A percentile compares a stretch with the other conserved stretches of the same genome.
These are phyloP conservation scores for Hemibagrus wyckioides DNA, from an alignment of 2,113 vertebrate species.

Conservation along the genomic window DNA sequence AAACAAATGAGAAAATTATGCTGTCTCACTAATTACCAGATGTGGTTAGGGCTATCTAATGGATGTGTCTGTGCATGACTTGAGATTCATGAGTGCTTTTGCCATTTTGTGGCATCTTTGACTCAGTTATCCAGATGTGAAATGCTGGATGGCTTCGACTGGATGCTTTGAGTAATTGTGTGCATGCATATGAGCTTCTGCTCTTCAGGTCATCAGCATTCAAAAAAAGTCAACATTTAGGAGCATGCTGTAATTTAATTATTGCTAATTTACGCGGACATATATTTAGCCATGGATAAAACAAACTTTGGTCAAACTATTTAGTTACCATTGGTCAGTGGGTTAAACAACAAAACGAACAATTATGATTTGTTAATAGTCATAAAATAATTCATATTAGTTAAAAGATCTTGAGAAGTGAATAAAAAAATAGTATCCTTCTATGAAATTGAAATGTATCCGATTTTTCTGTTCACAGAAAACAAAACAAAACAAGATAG, in stretches of 20 bases:
- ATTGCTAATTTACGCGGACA: not conserved
- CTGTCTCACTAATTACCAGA: constrained; percentile 44
- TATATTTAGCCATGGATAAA: not conserved
- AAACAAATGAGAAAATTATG: constrained; percentile 59
- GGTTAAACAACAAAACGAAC: not conserved
- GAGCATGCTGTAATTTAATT: not conserved
- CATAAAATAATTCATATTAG: not conserved
- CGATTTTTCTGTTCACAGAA: not conserved
- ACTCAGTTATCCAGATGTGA: constrained; percentile 2
- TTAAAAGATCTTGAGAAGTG: not conserved
- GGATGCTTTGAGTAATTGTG: not conserved
- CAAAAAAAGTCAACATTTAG: not conserved
- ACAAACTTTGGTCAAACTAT: not conserved
- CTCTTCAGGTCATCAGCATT: not conserved
- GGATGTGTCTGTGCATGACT: constrained; percentile 25
- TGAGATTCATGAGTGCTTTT: constrained; percentile 18
- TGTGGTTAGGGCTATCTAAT: constrained; percentile 36
- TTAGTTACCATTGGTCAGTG: not conserved
- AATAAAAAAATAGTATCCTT: not conserved
- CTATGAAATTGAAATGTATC: not conserved
- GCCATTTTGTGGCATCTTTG: constrained; percentile 6
- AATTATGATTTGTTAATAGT: not conserved
- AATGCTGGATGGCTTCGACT: not conserved
- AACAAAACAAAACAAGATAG: not conserved
- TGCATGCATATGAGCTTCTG: not conserved